Conservation (phyloP, 2,113 vertebrate genomes). For the Elachura formosa region DNA sequence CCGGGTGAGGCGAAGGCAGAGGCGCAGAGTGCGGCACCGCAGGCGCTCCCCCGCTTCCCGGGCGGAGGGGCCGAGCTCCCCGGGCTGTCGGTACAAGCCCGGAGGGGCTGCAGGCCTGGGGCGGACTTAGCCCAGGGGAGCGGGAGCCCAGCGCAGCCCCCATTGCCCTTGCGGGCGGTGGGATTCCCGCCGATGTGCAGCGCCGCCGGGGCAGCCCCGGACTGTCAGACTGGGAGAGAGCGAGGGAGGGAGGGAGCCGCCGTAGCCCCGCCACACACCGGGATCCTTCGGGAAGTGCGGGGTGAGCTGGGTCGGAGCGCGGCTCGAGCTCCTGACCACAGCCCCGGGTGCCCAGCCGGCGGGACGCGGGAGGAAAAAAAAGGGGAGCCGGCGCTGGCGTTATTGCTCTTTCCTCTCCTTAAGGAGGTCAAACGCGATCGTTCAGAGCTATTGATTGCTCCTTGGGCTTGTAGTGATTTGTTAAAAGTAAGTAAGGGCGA, state of each 20-base stretch:
- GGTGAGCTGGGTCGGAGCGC: background rate
- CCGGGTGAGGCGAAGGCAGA: too few species aligned
- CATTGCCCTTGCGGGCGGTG: background rate
- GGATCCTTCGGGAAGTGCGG: background rate
- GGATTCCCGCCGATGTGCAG: background rate
- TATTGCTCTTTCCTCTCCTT: conserved; percentile 37
- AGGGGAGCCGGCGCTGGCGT: background rate
- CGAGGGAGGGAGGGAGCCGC: background rate
- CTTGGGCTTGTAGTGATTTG: conserved; percentile 42
- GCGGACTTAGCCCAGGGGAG: background rate
- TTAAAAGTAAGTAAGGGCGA: conserved; percentile 51
- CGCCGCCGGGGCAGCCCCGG: background rate
- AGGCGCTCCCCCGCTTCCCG: accelerated
- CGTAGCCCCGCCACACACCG: background rate
- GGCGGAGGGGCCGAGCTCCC: background rate
- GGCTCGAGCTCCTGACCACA: background rate
- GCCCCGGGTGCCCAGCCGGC: background rate
- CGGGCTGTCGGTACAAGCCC: background rate
- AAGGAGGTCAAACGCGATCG: conserved; percentile 50
- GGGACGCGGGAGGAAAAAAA: background rate
- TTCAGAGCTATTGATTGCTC: conserved; percentile 48
- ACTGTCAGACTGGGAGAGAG: background rate
- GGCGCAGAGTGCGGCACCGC: background rate
- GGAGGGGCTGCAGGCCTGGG: background rate
- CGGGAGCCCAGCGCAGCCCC: background rate